These are phyloP conservation scores for Athalia circularis DNA, from an alignment of 2,888 invertebrate genomes.

Conservation along the genomic window DNA sequence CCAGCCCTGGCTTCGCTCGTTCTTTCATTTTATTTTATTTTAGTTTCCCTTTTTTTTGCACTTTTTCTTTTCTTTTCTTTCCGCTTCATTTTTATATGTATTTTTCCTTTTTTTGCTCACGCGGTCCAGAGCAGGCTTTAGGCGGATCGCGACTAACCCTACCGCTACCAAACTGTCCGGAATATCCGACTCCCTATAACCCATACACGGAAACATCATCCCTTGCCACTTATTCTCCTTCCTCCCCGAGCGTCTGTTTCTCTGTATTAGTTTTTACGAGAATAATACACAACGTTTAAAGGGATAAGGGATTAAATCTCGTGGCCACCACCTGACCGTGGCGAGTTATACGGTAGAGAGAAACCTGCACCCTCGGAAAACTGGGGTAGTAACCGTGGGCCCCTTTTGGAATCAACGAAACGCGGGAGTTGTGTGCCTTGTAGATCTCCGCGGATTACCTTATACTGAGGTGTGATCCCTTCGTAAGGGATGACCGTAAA, in stretches of 20 bases:
- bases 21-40: background rate
- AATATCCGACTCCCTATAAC: background rate
- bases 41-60: background rate
- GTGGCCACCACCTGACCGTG: conserved; percentile 61
- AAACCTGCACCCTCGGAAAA: conserved; percentile 49
- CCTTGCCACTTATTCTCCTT: background rate
- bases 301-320: conserved; percentile 72
- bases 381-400: conserved; percentile 17
- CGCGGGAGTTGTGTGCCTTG: conserved; percentile 54
- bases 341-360: no score
- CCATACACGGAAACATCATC: conserved; percentile 1
- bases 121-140: conserved; percentile 64
- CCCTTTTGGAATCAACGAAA: conserved; percentile 36
- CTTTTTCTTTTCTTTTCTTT: background rate
- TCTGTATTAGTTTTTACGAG: conserved; percentile 73
- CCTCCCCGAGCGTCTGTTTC: conserved; percentile 2
- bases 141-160: conserved; percentile 58
- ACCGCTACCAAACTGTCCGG: background rate
- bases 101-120: conserved; percentile 50
- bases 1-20: conserved; percentile 44
- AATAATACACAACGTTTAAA: conserved; percentile 74
- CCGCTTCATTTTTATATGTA: background rate
- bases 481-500: conserved; percentile 35
- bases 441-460: conserved; percentile 62
- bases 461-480: background rate